Evolutionary conservation across 1,140 invertebrate species (phyloP).

Genomic region (Parapsyche elsis): DNA sequence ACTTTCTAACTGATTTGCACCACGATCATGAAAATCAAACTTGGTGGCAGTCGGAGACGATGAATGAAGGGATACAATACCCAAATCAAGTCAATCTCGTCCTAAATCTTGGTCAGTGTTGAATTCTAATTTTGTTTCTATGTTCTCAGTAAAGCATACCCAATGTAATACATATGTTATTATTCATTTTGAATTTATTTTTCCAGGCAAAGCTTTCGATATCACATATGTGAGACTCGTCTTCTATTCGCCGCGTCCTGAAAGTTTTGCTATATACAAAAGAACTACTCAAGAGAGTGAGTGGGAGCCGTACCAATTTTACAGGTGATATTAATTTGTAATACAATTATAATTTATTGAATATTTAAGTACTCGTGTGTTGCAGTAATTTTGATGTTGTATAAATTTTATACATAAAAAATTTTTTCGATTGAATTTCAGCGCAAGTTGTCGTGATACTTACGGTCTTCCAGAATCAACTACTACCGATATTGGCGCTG

Average conservation of each 20-base stretch:
- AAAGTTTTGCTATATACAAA: constrained; percentile 98
- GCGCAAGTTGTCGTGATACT: constrained; percentile 89
- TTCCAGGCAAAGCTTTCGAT: constrained; percentile 95
- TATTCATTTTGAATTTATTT: constrained; percentile 18
- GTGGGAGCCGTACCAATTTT: constrained; percentile 98
- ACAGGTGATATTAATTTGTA: constrained; percentile 71
- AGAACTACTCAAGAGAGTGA: constrained; percentile 78
- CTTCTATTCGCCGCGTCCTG: constrained; percentile 94
- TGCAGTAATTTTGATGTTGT: too few species aligned
- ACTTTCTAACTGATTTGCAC: constrained; percentile 92
- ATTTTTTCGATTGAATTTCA: constrained; percentile 58
- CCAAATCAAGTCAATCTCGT: constrained; percentile 94
- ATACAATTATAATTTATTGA: constrained; percentile 44
- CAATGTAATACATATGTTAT: background rate
- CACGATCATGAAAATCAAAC: constrained; percentile 88
- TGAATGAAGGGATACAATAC: constrained; percentile 91
- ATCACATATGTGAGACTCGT: constrained; percentile 95
- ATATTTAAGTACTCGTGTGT: background rate
- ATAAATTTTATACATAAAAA: background rate
- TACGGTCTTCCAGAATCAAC: constrained; percentile 84
- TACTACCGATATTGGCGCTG: constrained; percentile 76
- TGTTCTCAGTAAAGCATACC: too few species aligned
- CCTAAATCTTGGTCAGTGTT: constrained; percentile 78
- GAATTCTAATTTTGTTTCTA: background rate
- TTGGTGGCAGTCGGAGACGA: constrained; percentile 99